phyloP scores from a whole-genome alignment of 2,113 vertebrate genomes.

The Oenanthe oenanthe region DNA sequence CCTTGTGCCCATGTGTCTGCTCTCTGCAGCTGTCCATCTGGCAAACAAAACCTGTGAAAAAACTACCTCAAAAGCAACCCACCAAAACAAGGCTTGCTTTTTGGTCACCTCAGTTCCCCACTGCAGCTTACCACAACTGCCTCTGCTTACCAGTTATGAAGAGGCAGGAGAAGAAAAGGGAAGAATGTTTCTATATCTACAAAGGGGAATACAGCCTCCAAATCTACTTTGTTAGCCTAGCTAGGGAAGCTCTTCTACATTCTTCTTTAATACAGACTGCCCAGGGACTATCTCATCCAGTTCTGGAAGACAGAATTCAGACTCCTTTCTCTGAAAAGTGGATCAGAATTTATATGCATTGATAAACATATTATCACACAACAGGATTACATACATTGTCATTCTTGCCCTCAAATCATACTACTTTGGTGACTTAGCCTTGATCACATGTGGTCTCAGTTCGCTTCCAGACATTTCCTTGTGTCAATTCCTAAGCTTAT shows the following conservation, averaged over 20 bases:
- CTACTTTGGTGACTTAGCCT: neutral
- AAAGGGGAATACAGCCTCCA: neutral
- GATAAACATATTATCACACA: neutral
- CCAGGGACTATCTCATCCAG: neutral
- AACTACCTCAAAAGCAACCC: neutral
- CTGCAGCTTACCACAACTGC: neutral
- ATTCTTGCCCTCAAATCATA: neutral
- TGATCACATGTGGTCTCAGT: neutral
- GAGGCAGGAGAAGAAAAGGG: neutral
- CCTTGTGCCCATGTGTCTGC: rapidly evolving
- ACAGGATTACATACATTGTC: neutral
- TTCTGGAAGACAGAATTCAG: neutral
- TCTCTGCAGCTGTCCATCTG: neutral
- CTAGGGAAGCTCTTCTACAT: neutral
- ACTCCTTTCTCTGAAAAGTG: neutral
- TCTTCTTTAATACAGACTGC: neutral
- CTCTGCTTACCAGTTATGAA: neutral
- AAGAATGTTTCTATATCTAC: neutral
- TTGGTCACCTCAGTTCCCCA: neutral
- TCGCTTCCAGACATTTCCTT: neutral
- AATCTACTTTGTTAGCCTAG: neutral
- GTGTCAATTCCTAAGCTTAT: neutral
- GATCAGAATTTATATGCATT: neutral
- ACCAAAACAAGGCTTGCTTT: neutral
- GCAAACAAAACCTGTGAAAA: neutral